Evolutionary conservation across 2,113 vertebrate genomes (phyloP).

Genomic region (Ariopsis seemanni): DNA sequence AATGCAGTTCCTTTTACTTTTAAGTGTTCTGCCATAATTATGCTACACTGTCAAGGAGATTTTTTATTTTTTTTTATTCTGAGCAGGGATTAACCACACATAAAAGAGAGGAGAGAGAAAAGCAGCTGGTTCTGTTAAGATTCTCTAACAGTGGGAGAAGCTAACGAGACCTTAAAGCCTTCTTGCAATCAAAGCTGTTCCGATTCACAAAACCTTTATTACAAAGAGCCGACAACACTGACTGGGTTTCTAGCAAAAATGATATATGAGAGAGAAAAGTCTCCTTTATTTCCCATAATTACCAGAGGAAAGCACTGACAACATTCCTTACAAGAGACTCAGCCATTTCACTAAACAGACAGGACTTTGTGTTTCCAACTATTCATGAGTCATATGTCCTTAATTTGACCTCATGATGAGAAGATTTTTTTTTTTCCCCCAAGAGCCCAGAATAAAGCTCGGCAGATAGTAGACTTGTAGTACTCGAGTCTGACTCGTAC

Average conservation of each 20-base stretch:
- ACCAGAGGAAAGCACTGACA: background rate
- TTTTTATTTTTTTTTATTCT: background rate
- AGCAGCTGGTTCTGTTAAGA: background rate
- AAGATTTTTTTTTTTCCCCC: background rate
- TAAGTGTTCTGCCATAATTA: conserved; percentile 16
- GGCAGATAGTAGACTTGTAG: background rate
- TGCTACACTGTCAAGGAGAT: background rate
- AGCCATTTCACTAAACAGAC: background rate
- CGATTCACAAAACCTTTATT: background rate
- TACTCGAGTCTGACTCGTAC: too few species aligned
- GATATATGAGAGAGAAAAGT: background rate
- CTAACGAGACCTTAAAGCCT: background rate
- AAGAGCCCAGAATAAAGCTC: background rate
- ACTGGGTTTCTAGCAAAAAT: background rate
- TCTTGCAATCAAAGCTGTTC: conserved; percentile 1
- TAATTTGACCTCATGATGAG: background rate
- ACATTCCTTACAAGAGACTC: background rate
- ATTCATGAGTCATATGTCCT: conserved; percentile 2
- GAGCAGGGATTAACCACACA: background rate
- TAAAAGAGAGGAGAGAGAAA: conserved; percentile 1
- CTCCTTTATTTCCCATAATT: background rate
- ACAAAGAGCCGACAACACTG: conserved; percentile 9
- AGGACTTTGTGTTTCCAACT: background rate
- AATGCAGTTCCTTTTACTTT: background rate
- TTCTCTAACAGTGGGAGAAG: background rate